phyloP scores from a whole-genome alignment of 2,113 vertebrate genomes.

The Picathartes gymnocephalus region DNA sequence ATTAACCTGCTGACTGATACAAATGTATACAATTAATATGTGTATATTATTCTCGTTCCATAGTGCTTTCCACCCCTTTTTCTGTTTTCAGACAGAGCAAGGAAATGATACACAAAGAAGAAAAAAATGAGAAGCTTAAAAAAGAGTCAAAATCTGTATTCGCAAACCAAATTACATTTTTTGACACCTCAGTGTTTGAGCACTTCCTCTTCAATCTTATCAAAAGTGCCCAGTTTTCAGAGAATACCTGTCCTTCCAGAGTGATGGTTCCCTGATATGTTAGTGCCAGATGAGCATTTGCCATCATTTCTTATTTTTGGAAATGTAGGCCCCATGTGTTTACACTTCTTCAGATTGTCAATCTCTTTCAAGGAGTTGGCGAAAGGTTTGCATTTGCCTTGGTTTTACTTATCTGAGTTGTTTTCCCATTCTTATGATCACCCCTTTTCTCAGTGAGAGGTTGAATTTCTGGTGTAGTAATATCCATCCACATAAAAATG shows the following conservation, averaged over 20 bases:
- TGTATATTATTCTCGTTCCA: neutral
- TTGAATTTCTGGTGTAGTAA: neutral
- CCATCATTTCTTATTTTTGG: neutral
- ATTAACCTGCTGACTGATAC: neutral
- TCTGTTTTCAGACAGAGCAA: neutral
- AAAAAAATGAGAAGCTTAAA: neutral
- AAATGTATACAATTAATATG: neutral
- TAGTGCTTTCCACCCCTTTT: neutral
- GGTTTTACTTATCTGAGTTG: neutral
- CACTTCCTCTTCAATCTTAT: neutral
- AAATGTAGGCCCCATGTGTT: neutral
- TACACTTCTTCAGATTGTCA: neutral
- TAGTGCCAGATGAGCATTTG: neutral
- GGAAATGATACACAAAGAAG: neutral
- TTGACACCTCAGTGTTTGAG: neutral
- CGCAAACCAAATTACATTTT: neutral
- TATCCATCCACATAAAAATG: neutral
- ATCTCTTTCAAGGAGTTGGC: neutral
- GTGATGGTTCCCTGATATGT: neutral
- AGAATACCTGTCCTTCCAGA: neutral
- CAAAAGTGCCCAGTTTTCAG: neutral
- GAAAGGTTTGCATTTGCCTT: neutral
- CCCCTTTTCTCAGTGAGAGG: neutral
- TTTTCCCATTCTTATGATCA: neutral
- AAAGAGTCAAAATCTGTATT: neutral